Evolutionary conservation across 1,140 invertebrate genomes (phyloP), one percentile per base, ranked within the genome.

Genomic region (Wasmannia auropunctata): DNA sequence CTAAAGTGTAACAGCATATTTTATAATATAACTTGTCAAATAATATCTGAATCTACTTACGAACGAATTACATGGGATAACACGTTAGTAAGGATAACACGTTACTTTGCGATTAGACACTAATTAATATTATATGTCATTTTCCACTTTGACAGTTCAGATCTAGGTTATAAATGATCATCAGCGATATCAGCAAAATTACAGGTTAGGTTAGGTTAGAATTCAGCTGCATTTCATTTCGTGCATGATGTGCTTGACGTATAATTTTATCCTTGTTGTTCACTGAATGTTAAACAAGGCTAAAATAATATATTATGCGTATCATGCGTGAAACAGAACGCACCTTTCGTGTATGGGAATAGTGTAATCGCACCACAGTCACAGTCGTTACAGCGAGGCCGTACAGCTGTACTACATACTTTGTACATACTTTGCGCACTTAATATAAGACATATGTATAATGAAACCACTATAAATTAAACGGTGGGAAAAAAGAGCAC

Each of bases 81-180:
- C 25, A 85, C 19, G 34, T 46, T 22, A n/a, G n/a, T 16, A 51
- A 51, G 31, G n/a, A n/a, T n/a, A n/a, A 37, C 19, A 8, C 22
- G 16, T 67, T 54, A 11, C 0, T 49, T 6, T 56, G n/a, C 2
- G 5, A 85, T 14, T 51, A 72, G 16, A 56, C 14, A 49, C 14
- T 16, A 75, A 25, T 76, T 63, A 14, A 40, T 46, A 14, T 86
- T n/a, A 28, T 63, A 54, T 34, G 25, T 54, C 31, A 56, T 51
- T 43, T 25, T 25, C 7, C 25, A 72, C 31, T 86, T 86, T 89
- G 75, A 89, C 83, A 89, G 65, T 60, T 88, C 31, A 70, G 79
- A 70, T 83, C 28, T 69, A 88, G 81, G 83, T 88, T 86, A 89
- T 72, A 56, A 63, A 28, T 56, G 46, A 7, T 31, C 58, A 14